phyloP scores from a whole-genome alignment of 2,113 vertebrate genomes.

The Mesembrinibis cayennensis region DNA sequence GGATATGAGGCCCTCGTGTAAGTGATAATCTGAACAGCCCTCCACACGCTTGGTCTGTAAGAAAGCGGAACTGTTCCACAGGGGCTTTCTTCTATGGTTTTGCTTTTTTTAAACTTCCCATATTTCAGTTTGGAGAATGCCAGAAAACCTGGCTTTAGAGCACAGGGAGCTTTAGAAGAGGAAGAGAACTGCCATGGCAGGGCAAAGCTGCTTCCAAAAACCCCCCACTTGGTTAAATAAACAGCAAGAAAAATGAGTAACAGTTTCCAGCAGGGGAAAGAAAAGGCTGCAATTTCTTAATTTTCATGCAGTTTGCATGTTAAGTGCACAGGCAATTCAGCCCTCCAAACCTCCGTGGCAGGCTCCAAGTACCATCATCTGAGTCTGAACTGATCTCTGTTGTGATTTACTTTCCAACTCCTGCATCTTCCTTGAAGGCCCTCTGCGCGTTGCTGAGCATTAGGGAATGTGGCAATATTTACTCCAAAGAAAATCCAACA shows the following conservation, averaged over 20 bases:
- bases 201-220: background rate
- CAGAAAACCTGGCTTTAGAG: background rate
- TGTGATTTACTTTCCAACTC: background rate
- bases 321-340: background rate
- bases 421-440: background rate
- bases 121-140: background rate
- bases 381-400: background rate
- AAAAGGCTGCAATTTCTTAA: background rate
- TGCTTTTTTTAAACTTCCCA: background rate
- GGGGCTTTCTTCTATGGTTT: background rate
- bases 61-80: background rate
- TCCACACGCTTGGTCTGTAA: background rate
- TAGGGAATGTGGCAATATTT: background rate
- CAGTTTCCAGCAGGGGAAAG: background rate
- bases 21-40: background rate
- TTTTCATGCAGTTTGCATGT: background rate
- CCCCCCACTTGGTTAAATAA: background rate
- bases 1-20: background rate
- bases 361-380: background rate
- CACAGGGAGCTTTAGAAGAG: background rate
- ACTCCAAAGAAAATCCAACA: conserved; percentile 12
- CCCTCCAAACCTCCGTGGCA: background rate
- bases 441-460: background rate
- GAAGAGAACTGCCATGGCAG: background rate
- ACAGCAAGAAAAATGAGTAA: background rate